Conservation (phyloP, 2,113 vertebrate genomes). For the Xiphias gladius region DNA sequence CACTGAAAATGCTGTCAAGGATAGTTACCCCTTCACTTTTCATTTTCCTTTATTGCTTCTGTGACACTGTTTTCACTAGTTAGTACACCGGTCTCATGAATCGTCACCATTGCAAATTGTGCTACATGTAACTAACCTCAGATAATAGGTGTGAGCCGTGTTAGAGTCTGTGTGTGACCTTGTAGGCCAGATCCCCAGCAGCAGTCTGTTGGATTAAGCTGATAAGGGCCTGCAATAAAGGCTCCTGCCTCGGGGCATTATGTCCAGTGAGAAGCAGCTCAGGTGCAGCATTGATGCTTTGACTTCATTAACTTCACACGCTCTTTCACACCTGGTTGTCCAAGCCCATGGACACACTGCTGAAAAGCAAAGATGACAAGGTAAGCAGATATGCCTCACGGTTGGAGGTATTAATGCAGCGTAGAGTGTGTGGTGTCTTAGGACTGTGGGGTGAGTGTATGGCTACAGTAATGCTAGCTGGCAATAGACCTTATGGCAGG, state of each 20-base stretch:
- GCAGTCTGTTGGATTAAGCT: conserved; percentile 82
- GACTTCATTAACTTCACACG: conserved; percentile 16
- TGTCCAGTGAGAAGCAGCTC: conserved; percentile 48
- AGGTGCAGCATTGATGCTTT: conserved; percentile 45
- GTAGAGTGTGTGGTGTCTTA: neutral
- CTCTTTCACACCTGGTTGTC: conserved; percentile 41
- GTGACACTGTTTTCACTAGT: neutral
- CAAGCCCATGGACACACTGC: conserved; percentile 61
- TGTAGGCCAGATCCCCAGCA: conserved; percentile 57
- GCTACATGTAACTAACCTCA: conserved; percentile 4
- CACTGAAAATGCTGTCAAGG: neutral
- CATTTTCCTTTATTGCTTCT: neutral
- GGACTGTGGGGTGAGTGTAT: neutral
- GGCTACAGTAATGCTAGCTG: conserved; percentile 50
- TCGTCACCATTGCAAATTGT: neutral
- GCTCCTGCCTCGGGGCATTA: conserved; percentile 29
- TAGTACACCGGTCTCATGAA: neutral
- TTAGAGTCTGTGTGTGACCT: conserved; percentile 68
- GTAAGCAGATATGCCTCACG: conserved; percentile 51
- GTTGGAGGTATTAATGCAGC: neutral
- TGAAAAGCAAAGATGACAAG: conserved; percentile 73
- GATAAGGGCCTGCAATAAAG: conserved; percentile 79
- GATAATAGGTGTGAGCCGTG: conserved; percentile 24
- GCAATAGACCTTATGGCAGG: conserved; percentile 56
- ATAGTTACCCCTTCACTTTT: neutral